Conservation (phyloP, 2,113 vertebrate species). For the Procapra przewalskii region DNA sequence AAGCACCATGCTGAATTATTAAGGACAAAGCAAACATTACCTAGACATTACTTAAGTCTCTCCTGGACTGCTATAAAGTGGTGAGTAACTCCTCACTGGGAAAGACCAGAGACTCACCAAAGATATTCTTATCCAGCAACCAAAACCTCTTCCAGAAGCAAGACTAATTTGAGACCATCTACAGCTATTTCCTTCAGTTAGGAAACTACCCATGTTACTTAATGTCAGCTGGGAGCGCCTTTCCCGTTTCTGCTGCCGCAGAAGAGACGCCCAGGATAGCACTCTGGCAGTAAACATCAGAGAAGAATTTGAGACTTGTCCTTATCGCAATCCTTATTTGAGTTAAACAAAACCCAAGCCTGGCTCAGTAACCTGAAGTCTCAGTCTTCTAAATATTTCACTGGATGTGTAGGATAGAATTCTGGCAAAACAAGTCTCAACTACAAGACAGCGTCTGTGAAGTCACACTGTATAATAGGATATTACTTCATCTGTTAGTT, state of each 20-base stretch:
- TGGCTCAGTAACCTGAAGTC: constrained; percentile 24
- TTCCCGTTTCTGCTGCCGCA: background rate
- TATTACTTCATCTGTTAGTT: constrained; percentile 59
- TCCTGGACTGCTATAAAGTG: background rate
- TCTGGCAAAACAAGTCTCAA: constrained; percentile 48
- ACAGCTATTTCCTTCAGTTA: background rate
- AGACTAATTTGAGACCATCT: background rate
- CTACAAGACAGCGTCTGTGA: constrained; percentile 26
- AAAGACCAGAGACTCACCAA: background rate
- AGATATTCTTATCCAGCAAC: background rate
- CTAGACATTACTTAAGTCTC: background rate
- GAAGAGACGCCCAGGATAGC: background rate
- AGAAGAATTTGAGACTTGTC: background rate
- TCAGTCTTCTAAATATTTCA: constrained; percentile 64
- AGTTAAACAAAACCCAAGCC: constrained; percentile 21
- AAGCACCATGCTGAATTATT: background rate
- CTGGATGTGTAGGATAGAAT: constrained; percentile 36
- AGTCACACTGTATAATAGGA: constrained; percentile 53
- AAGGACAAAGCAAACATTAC: constrained; percentile 16
- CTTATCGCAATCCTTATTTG: constrained; percentile 25
- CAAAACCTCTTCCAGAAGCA: background rate
- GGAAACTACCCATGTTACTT: background rate
- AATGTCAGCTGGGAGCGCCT: background rate
- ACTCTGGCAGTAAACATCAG: background rate
- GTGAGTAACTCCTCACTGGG: background rate